Base-by-base conservation (phyloP, 2,113 vertebrate species). In the Aldabrachelys gigantea region DNA sequence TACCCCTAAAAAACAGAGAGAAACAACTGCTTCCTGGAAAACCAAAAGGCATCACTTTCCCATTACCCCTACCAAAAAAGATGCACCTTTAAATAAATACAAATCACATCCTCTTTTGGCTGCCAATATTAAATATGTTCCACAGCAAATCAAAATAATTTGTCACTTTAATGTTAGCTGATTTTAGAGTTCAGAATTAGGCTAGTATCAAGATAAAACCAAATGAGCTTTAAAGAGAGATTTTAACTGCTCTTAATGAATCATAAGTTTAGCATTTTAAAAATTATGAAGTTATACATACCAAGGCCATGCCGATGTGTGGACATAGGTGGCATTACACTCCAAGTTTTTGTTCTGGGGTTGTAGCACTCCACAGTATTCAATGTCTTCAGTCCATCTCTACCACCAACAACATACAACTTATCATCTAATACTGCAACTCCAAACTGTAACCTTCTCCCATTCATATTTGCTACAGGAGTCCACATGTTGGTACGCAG, bases 361-460 rank as follows among this genome's bases (percentile, higher is more conserved):
- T 99, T 99, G 97, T 99, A 99, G 96, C 99, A 99, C 94, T 99
- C 99, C 90, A 99, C 99, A 1, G 99, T 99, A 97, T 99, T 99
- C 82, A 99, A 97, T 5, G 99, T 99, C 98, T 99, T 99, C 90
- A 99, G 98, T 87, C 99, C 99, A 24, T 99, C 99, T 96, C 99
- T 98, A 65, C 99, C 99, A 69, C 99, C 99, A 57, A 99, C 99
- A 94, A 99, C 99, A 31, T 99, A 99, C 41, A 99, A 98, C 41
- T 99, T 99, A 75, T 99, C 98, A 38, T 99, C 99, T 13, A 99
- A 98, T 47, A 99, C 99, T 0, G 99, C 99, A 10, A 99, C 99
- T 27, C 99, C 99, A 14, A 99, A 99, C 97, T 99, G 99, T 2
- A 99, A 97, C 91, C 99, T 98, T 84, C 99, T 98, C n/a, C 99